Base-by-base conservation (phyloP, 2,113 vertebrate species). In the Syngnathus typhle region DNA sequence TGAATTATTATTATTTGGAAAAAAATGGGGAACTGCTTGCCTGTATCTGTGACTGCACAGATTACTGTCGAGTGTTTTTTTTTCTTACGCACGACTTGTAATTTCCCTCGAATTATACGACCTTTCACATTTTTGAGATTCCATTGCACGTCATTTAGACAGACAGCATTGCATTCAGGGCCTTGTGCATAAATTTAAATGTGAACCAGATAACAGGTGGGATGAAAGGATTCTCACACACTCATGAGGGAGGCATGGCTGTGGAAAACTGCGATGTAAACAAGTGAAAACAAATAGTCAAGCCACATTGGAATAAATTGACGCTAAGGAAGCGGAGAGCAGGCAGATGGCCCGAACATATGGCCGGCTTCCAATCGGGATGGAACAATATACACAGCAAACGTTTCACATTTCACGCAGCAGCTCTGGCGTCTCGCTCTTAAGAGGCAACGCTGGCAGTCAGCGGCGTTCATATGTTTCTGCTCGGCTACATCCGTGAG, bases 381-480 rank as follows among this genome's bases (percentile, higher is more conserved):
- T 54, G 13, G 36, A 46, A 64, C 56, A 46, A 9, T 47, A 46
- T 49, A n/a, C 51, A 27, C 27, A 43, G 19, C 3, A 41, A 18
- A 65, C 1, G 18, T 16, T 69, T 64, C 68, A 47, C 32, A 43
- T 75, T 76, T 59, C 41, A 68, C 47, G 64, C 68, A 65, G 72
- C 64, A 32, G 67, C 60, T 52, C 39, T 16, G 54, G 19, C 1
- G 32, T 79, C 67, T 39, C 39, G 0, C 67, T 80, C 68, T 54
- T 21, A 47, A 72, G 68, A 78, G 69, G 18, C 74, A 44, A 32
- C 67, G 4, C 70, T 69, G 67, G 72, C 85, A 85, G 77, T 84
- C 85, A 79, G 67, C 69, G 21, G 74, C 64, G 68, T 81, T 87
- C 78, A 84, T 82, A 80, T 71, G 5, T 84, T 81, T 80, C 75